Base-by-base conservation (phyloP, 2,888 invertebrate genomes). In the Cryptops parisi region DNA sequence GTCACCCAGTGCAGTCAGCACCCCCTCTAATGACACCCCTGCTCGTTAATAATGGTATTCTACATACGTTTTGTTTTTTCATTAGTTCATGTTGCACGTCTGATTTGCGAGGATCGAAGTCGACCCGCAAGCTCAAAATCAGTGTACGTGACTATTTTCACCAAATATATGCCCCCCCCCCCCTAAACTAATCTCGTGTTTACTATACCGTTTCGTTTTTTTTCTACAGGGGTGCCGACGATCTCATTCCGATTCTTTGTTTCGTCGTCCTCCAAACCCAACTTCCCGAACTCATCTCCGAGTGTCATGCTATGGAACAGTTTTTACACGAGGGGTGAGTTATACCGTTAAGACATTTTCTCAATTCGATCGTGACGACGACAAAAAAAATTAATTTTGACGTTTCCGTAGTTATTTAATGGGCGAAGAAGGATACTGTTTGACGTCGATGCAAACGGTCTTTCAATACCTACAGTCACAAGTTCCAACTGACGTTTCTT, bases 401-500 rank as follows among this genome's bases (percentile, higher is more conserved):
- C n/a, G 2, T 49, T 17, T 24, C 17, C 40, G 27, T 19, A 56
- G 56, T 3, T 41, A 54, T 44, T 27, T 56, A 21, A 41, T 56
- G 56, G 56, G 56, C 3, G 56, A 56, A 54, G 56, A 47, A 25
- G 56, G 56, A 15, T 56, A 56, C 41, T 56, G 56, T 26, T 56
- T 56, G 44, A 56, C 54, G 15, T 54, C 56, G 17, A 40, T 56
- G 24, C 54, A 54, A 52, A 56, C 56, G n/a, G 54, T 50, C 3
- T 24, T 56, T 21, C 54, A 56, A 12, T 56, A 56, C 38, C 23
- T 56, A 38, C 44, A 54, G n/a, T 47, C 54, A 9, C 39, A 39
- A 15, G 12, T 45, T 5, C 45, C 26, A n/a, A n/a, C n/a, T n/a
- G n/a, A n/a, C n/a, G n/a, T n/a, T n/a, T n/a, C n/a, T n/a, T n/a